Conservation (phyloP, 2,888 invertebrate species). For the Ellobium chinense region DNA sequence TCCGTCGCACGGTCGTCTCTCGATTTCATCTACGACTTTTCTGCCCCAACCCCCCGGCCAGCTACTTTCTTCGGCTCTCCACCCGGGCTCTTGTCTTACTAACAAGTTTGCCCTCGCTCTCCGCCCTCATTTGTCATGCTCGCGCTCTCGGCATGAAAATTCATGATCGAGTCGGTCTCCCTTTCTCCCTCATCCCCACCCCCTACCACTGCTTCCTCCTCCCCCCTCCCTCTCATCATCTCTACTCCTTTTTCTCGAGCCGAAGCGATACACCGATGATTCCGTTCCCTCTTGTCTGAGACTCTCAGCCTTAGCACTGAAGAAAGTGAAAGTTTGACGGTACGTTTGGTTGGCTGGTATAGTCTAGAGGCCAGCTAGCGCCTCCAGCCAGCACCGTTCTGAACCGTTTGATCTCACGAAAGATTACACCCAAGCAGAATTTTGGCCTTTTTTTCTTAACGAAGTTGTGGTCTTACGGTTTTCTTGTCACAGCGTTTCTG, state of each 20-base stretch:
- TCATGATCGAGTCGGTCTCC: constrained; percentile 39
- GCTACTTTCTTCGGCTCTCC: not conserved
- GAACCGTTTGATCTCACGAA: not conserved
- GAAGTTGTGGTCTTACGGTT: no score
- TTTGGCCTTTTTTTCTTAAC: no score
- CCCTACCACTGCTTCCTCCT: no score
- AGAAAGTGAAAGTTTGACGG: not conserved
- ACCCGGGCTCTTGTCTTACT: constrained; percentile 23
- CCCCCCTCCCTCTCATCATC: constrained; percentile 4
- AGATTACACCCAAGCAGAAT: not conserved
- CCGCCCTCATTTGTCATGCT: constrained; percentile 46
- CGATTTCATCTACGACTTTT: no score
- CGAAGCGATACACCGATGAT: not conserved
- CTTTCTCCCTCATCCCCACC: constrained; percentile 7
- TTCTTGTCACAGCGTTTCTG: no score
- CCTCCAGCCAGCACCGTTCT: not conserved
- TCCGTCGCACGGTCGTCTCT: no score
- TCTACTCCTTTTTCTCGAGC: not conserved
- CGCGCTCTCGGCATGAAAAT: constrained; percentile 42
- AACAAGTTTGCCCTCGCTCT: constrained; percentile 30
- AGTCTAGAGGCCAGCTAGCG: not conserved
- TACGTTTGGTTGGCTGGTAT: not conserved
- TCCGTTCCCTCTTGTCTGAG: not conserved
- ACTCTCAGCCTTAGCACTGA: not conserved
- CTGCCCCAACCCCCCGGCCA: not conserved